Evolutionary conservation across 1,140 invertebrate genomes (phyloP).

Genomic region (Drosophila nannoptera): DNA sequence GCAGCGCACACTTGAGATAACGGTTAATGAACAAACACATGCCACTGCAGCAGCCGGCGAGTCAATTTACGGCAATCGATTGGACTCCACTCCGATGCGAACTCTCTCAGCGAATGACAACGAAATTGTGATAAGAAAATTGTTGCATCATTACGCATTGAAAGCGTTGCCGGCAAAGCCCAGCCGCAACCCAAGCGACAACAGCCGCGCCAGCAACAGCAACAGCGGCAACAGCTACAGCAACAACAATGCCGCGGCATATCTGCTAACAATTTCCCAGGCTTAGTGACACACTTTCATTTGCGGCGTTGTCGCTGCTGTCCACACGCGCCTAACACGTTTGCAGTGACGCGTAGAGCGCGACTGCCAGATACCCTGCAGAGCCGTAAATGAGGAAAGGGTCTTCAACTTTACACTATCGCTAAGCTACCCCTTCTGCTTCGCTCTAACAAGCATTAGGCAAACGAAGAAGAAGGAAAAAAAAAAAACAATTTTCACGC

Average conservation of each 20-base stretch:
- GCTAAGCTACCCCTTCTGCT: neutral
- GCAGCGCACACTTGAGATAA: constrained; percentile 39
- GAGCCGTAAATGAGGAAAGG: neutral
- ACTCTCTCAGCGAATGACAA: constrained; percentile 22
- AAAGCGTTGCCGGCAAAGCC: constrained; percentile 19
- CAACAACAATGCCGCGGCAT: constrained; percentile 28
- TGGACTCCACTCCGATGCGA: constrained; percentile 7
- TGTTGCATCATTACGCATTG: constrained; percentile 72
- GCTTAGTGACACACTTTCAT: constrained; percentile 72
- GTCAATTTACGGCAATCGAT: constrained; percentile 37
- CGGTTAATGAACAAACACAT: constrained; percentile 42
- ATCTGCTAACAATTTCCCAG: constrained; percentile 72
- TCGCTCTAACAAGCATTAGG: neutral
- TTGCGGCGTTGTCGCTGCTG: constrained; percentile 42
- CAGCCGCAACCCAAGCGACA: constrained; percentile 12
- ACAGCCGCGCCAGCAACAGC: constrained; percentile 10
- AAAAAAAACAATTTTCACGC: constrained; percentile 51
- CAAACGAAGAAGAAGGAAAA: neutral
- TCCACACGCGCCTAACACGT: constrained; percentile 66
- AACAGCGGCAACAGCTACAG: constrained; percentile 3
- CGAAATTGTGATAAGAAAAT: constrained; percentile 69
- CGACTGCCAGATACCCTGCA: neutral
- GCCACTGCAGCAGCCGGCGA: constrained; percentile 30
- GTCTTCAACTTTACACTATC: neutral
- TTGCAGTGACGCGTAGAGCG: constrained; percentile 3